Base-by-base conservation (phyloP, 2,797 vertebrate genomes). In the Siniperca undulata region DNA sequence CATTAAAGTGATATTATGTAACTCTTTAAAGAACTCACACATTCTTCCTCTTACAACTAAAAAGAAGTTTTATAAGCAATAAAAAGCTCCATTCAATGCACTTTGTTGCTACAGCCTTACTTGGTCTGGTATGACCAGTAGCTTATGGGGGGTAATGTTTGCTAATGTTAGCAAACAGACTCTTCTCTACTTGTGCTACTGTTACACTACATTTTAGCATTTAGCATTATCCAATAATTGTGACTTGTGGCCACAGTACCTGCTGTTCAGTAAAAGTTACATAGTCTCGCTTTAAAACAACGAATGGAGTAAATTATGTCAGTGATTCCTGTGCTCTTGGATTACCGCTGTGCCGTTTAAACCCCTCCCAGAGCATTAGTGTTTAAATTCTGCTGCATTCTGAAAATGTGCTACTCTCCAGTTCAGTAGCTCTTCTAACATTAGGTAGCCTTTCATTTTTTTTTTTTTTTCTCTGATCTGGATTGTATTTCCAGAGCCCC, bases 401-500 rank as follows among this genome's bases (percentile, higher is more conserved):
- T 71, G 70, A 62, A 73, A 85, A 77, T 81, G 69, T 53, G 30
- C 34, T 42, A 17, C 65, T 50, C 71, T 80, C 52, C 78, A 62
- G 77, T 92, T 81, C 91, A 70, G 88, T 91, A 92, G 91, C 89
- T 60, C 77, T 77, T 53, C 67, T 55, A 36, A 74, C 87, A 82
- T 89, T 87, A 83, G 68, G 76, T 80, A 70, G 76, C 76, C 65
- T 70, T 88, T 89, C 16, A 30, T 60, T 20, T 7, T n/a, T 27
- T 17, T 44, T 22, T 46, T 75, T 27, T 17, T 44, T 22, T 46
- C 77, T 84, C 68, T 86, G 74, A 89, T 89, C 74, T 84, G 80
- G 84, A 92, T 92, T 79, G 82, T 80, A 84, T 93, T 92, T 91
- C 91, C 81, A 87, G 70, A 91, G 68, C 50, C 56, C 72, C 44